These are phyloP conservation scores for Nettapus auritus DNA, from an alignment of 2,113 vertebrate genomes.

Conservation along the genomic window DNA sequence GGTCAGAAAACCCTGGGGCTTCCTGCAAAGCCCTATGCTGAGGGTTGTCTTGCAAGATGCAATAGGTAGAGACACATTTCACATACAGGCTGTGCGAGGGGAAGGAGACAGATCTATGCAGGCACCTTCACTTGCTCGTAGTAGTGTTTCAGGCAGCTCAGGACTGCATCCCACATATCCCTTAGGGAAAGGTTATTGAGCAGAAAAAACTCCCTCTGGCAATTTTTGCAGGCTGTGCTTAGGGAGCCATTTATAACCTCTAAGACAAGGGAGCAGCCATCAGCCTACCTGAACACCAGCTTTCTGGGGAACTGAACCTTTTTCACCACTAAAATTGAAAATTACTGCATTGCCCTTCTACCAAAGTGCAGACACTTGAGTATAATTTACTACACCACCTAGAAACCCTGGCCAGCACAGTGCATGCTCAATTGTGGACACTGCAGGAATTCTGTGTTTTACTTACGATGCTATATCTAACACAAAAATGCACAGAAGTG, in stretches of 20 bases:
- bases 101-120: not conserved
- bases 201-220: not conserved
- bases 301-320: not conserved
- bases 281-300: not conserved
- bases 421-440: not conserved
- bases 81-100: not conserved
- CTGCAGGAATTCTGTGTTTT: not conserved
- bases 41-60: not conserved
- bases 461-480: rapidly evolving
- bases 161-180: not conserved
- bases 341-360: not conserved
- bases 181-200: not conserved
- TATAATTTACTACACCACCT: not conserved
- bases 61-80: not conserved
- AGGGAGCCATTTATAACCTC: not conserved
- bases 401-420: not conserved
- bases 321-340: not conserved
- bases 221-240: constrained; percentile 12
- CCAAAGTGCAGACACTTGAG: not conserved
- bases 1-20: not conserved
- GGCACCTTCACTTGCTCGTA: not conserved
- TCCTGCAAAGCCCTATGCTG: not conserved
- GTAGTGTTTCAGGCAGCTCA: not conserved
- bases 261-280: not conserved
- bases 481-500: not conserved